Base-by-base conservation (phyloP, 2,797 vertebrate species). In the Carapus acus region DNA sequence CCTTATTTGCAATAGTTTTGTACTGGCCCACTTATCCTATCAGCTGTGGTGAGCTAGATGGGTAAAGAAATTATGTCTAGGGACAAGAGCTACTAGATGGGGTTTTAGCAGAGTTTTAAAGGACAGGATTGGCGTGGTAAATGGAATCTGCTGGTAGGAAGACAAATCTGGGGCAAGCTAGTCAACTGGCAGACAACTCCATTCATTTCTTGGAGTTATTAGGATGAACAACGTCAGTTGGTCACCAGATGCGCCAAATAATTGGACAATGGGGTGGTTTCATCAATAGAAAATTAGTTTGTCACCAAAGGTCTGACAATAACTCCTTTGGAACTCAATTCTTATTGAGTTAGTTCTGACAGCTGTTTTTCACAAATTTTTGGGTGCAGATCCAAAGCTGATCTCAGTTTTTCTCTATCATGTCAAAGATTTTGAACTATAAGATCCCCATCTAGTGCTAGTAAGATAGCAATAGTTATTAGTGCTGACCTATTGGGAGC, bases 111-210 rank as follows among this genome's bases (percentile, higher is more conserved):
- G 31, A 58, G 49, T 65, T 71, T 78, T 71, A 45, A 75, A 77
- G 24, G 24, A 27, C 5, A 9, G 24, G 24, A 27, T 4, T 4
- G 52, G 19, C 59, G 54, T 48, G 55, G 34, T 24, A 34, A 64
- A 63, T 80, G 78, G 78, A 80, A 84, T 78, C 60, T 83, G 80
- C 62, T 66, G 36, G 62, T 80, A 71, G 80, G 69, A 66, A 83
- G 71, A 81, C 76, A 77, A 84, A 85, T 83, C 69, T 77, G 58
- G 77, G 73, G 66, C 65, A 82, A 83, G 62, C 67, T 77, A n/a
- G 79, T 83, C 86, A 83, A 73, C 71, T 62, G 24, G 49, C 72
- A 79, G 82, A 79, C 78, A 79, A 69, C 77, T 75, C 77, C 71
- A 87, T 86, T 86, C 72, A 83, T 83, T 77, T 80, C 62, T 37